phyloP scores from a whole-genome alignment of 2,113 vertebrate species.

The Oncorhynchus mykiss region DNA sequence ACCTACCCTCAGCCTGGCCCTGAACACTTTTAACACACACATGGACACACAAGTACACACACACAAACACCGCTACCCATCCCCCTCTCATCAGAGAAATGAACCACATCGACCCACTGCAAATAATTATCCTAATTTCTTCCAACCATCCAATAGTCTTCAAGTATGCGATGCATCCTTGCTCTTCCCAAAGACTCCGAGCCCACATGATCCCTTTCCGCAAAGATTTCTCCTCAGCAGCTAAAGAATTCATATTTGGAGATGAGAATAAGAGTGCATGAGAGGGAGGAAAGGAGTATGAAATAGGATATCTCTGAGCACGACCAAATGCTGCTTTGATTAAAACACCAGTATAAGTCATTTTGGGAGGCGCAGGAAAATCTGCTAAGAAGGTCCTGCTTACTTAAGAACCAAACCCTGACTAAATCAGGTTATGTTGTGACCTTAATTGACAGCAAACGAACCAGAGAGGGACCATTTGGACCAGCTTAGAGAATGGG shows the following conservation, averaged over 20 bases:
- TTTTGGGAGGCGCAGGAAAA: background rate
- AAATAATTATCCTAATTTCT: background rate
- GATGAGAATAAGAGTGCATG: background rate
- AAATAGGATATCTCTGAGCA: constrained; percentile 1
- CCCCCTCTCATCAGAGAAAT: background rate
- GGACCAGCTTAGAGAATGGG: background rate
- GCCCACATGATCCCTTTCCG: background rate
- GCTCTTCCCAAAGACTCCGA: background rate
- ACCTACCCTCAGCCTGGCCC: background rate
- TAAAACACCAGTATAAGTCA: constrained; percentile 32
- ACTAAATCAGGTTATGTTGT: constrained; percentile 44
- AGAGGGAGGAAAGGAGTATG: background rate
- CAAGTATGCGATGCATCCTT: background rate
- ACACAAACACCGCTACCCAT: background rate
- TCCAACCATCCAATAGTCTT: background rate
- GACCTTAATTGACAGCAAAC: constrained; percentile 9
- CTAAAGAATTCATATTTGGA: background rate
- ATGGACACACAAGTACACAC: background rate
- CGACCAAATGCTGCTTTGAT: constrained; percentile 34
- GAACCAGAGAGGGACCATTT: background rate
- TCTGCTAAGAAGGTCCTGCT: background rate
- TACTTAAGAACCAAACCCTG: background rate
- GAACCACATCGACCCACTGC: background rate
- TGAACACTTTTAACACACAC: background rate
- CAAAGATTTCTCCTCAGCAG: background rate